These are phyloP conservation scores for Peromyscus aztecus DNA, from an alignment of 2,797 vertebrate species.

Conservation along the genomic window DNA sequence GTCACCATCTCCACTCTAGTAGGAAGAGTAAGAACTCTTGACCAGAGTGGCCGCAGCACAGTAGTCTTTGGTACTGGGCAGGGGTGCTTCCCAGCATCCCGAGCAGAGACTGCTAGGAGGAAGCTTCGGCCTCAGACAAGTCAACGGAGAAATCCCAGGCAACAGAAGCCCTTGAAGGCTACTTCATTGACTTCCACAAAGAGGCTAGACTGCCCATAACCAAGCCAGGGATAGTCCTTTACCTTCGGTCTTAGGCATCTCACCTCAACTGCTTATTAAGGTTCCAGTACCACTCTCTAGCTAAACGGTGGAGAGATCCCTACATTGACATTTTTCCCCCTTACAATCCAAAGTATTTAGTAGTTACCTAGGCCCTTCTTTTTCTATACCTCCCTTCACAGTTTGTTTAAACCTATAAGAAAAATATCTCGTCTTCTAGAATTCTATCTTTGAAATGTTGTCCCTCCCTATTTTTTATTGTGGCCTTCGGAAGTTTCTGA, in stretches of 20 bases:
- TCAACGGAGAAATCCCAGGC: background rate
- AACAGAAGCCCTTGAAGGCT: background rate
- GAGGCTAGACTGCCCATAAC: background rate
- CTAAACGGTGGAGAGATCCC: background rate
- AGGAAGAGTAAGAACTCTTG: background rate
- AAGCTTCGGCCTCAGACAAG: background rate
- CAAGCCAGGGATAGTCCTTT: background rate
- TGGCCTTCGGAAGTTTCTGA: background rate
- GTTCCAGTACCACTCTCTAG: background rate
- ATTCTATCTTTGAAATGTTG: background rate
- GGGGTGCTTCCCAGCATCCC: background rate
- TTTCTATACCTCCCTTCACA: background rate
- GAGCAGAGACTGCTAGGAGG: background rate
- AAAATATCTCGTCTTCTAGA: slow-evolving; percentile 4
- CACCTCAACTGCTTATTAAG: background rate
- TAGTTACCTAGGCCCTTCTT: background rate
- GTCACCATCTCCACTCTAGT: background rate
- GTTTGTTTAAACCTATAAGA: slow-evolving; percentile 18
- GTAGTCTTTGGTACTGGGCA: background rate
- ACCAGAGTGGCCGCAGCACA: background rate
- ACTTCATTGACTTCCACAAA: background rate
- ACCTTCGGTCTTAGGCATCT: background rate
- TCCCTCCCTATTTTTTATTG: background rate
- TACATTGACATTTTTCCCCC: background rate
- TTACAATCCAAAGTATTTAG: background rate